phyloP scores from a whole-genome alignment of 2,113 vertebrate species.

The Carassius auratus region DNA sequence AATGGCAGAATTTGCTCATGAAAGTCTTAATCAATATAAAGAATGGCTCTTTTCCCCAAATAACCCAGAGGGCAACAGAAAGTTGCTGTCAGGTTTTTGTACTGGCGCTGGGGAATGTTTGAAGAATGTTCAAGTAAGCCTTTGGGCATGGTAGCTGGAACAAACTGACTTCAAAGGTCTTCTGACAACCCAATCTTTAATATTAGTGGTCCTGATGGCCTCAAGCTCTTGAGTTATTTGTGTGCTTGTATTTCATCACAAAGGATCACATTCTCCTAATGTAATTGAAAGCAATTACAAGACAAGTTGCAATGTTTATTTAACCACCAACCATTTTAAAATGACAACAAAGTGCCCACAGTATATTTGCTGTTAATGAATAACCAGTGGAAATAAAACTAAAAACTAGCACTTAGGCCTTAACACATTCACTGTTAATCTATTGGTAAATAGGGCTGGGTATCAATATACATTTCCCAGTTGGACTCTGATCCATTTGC shows the following conservation, averaged over 20 bases:
- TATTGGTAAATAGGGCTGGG: neutral
- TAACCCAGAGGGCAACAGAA: conserved; percentile 24
- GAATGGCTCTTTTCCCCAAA: neutral
- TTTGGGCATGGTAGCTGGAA: neutral
- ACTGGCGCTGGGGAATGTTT: conserved; percentile 14
- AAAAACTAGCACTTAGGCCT: neutral
- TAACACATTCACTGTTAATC: neutral
- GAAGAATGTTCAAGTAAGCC: conserved; percentile 27
- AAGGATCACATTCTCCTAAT: conserved; percentile 11
- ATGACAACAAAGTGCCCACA: neutral
- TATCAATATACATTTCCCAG: neutral
- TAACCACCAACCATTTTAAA: neutral
- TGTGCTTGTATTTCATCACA: neutral
- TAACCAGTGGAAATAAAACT: neutral
- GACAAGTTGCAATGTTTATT: conserved; percentile 14
- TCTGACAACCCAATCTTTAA: conserved; percentile 15
- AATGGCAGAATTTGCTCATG: conserved; percentile 1
- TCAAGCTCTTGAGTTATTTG: neutral
- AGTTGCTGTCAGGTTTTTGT: conserved; percentile 31
- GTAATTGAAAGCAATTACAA: neutral
- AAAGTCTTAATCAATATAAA: conserved; percentile 36
- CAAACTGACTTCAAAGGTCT: conserved; percentile 21
- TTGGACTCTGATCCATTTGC: neutral
- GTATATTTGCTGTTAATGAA: conserved; percentile 2
- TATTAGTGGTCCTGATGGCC: neutral